Conservation (phyloP, 1,140 invertebrate species). For the Helicoverpa zea region DNA sequence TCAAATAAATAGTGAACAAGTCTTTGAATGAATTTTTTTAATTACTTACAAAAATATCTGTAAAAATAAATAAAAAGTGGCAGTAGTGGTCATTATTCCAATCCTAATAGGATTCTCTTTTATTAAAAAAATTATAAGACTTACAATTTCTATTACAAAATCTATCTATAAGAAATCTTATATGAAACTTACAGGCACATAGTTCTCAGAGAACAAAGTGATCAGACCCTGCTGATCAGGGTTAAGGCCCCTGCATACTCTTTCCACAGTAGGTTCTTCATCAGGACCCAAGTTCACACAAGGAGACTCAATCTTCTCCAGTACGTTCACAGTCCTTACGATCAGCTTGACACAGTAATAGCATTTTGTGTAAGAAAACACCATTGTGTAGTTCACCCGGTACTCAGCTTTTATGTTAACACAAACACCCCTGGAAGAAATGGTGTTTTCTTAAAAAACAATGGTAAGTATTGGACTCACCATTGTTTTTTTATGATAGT, state of each 20-base stretch:
- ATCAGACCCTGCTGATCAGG: conserved; percentile 94
- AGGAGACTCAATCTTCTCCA: conserved; percentile 95
- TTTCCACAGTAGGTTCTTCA: conserved; percentile 90
- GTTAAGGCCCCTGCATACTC: conserved; percentile 92
- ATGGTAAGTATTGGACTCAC: not conserved
- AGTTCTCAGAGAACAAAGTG: conserved; percentile 96
- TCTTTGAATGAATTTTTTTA: too few relatives aligned
- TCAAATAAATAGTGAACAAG: too few relatives aligned
- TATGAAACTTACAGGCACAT: conserved; percentile 89
- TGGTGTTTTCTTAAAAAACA: too few relatives aligned
- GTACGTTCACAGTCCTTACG: conserved; percentile 95
- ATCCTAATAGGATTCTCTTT: too few relatives aligned
- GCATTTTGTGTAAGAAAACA: conserved; percentile 91
- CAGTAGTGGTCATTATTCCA: too few relatives aligned
- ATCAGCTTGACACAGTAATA: conserved; percentile 95
- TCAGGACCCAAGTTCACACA: conserved; percentile 90
- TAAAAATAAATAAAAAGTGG: too few relatives aligned
- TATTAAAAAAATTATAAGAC: too few relatives aligned
- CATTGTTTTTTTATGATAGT: not conserved
- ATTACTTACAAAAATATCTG: too few relatives aligned
- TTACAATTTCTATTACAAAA: not conserved
- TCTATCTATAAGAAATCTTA: not conserved
- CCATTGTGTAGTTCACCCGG: conserved; percentile 95
- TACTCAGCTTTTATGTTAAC: conserved; percentile 90
- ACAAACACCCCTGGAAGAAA: conserved; percentile 89